Evolutionary conservation across 2,113 vertebrate species (phyloP), one percentile per base, ranked within the genome.

Genomic region (Syrmaticus mikado): DNA sequence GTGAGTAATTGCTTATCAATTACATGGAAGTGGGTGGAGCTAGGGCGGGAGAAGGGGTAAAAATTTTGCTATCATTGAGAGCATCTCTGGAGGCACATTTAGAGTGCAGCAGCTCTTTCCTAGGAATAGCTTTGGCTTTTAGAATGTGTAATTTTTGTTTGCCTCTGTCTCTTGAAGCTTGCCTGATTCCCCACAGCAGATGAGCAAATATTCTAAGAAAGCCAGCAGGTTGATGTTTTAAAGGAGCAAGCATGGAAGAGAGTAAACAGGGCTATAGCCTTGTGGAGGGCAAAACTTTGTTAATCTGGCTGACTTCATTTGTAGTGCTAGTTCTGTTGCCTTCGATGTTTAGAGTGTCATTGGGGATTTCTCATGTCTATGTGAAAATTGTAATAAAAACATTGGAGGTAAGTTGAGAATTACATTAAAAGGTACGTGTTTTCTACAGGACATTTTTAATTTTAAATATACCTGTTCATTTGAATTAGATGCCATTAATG

Each of bases 391-490:
- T 96, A 85, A 60, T 90, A 71, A 91, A 94, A 85, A 18, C 64
- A 1, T 81, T 96, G 25, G 85, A 96, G 96, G 96, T 96, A 94
- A 96, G 95, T 95, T 92, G 74, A 73, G 46, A 79, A 58, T 34
- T 53, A 25, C 0, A 5, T 60, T 82, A 68, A 81, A 68, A 89
- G 60, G 32, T 87, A 27, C n/a, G 7, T 68, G 52, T 61, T 87
- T 92, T 9, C 27, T 89, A 48, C 15, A 79, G 53, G 14, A 55
- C 1, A 4, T n/a, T 5, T 45, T 76, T 82, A 82, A 65, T 87
- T 43, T 87, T 67, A 83, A 41, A 19, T 22, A 53, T 27, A 38
- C 30, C 8, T 55, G 25, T 67, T 6, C 1, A 1, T 65, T 76
- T 79, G 14, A 24, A 68, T n/a, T 7, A 46, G 50, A 38, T 79